Conservation (phyloP, 1,140 invertebrate genomes). For the Hycleus cichorii region DNA sequence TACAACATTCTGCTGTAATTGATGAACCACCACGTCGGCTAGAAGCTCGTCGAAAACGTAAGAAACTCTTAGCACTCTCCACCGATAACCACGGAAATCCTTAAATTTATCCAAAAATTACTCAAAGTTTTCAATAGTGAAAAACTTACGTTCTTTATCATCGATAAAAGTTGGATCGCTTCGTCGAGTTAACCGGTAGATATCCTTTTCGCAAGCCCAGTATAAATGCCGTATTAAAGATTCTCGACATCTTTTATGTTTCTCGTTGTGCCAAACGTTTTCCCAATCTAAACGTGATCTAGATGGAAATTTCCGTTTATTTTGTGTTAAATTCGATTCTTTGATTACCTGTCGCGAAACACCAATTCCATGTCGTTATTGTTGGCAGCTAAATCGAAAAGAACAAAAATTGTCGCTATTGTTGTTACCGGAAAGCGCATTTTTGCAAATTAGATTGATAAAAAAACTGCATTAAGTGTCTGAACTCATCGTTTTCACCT, state of each 20-base stretch:
- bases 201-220: conserved; percentile 56
- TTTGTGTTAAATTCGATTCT: background rate
- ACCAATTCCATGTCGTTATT: conserved; percentile 42
- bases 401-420: conserved; percentile 26
- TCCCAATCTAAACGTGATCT: conserved; percentile 52
- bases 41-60: conserved; percentile 32
- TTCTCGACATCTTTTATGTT: conserved; percentile 49
- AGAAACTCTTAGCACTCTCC: conserved; percentile 37
- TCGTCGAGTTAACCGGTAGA: conserved; percentile 47
- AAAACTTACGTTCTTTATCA: conserved; percentile 17
- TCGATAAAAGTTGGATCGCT: conserved; percentile 26
- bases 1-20: conserved; percentile 55
- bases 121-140: background rate
- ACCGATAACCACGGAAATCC: conserved; percentile 38
- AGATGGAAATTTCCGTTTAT: background rate
- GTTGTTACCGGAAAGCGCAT: conserved; percentile 34
- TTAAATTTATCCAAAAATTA: background rate
- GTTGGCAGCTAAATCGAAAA: conserved; percentile 22
- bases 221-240: conserved; percentile 48
- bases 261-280: conserved; percentile 50
- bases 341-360: conserved; percentile 40
- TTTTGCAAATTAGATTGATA: too few species aligned
- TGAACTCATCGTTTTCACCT: too few species aligned
- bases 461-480: too few species aligned
- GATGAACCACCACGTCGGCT: conserved; percentile 35